These are phyloP conservation scores for Mimumesa dahlbomi DNA, from an alignment of 2,888 invertebrate genomes.

Conservation along the genomic window DNA sequence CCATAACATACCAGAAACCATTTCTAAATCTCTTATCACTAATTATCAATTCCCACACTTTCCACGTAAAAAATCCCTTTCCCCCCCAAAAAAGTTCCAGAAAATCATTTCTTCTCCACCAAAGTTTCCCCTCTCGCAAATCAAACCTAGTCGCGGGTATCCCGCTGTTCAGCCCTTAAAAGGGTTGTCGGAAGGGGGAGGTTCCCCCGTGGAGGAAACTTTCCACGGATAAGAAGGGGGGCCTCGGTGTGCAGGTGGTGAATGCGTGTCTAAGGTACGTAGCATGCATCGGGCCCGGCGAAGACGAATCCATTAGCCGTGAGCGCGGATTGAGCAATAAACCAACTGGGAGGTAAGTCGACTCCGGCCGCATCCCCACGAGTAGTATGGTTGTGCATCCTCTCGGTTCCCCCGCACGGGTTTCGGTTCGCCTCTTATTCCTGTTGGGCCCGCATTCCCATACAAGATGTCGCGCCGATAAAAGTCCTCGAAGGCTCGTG, in stretches of 20 bases:
- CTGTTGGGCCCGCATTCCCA: conserved; percentile 79
- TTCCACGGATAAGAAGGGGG: conserved; percentile 29
- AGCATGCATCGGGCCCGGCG: conserved; percentile 58
- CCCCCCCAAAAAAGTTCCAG: too few relatives aligned
- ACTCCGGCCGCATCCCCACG: conserved; percentile 56
- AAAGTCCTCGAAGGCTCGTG: conserved; percentile 70
- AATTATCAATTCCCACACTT: too few relatives aligned
- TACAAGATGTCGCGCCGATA: conserved; percentile 81
- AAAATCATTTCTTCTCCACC: too few relatives aligned
- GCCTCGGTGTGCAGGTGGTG: conserved; percentile 57
- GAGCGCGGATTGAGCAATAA: conserved; percentile 79
- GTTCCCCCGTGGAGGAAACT: too few relatives aligned
- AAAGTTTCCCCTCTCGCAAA: too few relatives aligned
- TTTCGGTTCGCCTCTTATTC: conserved; percentile 71
- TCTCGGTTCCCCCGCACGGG: conserved; percentile 55
- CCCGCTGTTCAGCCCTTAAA: too few relatives aligned
- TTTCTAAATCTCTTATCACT: too few relatives aligned
- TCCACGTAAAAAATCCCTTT: too few relatives aligned
- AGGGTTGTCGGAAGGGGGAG: too few relatives aligned
- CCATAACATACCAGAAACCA: too few relatives aligned
- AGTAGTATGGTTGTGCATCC: conserved; percentile 14
- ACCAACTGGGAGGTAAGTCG: conserved; percentile 79
- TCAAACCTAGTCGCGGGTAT: too few relatives aligned
- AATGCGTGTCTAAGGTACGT: conserved; percentile 58
- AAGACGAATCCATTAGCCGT: conserved; percentile 79